Evolutionary conservation across 2,113 vertebrate genomes (phyloP).

Genomic region (Pleuronectes platessa): DNA sequence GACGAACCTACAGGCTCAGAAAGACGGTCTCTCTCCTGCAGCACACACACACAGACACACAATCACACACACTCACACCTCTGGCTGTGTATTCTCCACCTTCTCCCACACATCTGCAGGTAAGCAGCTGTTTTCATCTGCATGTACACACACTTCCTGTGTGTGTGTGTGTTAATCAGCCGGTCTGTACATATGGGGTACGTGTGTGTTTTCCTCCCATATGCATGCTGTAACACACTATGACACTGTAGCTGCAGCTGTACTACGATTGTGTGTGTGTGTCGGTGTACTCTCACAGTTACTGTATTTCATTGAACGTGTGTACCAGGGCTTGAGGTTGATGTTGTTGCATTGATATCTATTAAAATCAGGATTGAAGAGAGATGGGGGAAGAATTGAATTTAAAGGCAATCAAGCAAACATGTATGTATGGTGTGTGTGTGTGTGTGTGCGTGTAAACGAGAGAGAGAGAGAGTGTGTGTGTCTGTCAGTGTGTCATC

Average conservation of each 20-base stretch:
- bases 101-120: conserved; percentile 57
- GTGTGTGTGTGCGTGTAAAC: conserved; percentile 3
- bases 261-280: background rate
- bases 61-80: conserved; percentile 13
- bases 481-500: conserved; percentile 29
- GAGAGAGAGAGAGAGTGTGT: conserved; percentile 1
- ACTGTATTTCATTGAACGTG: conserved; percentile 11
- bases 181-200: conserved; percentile 16
- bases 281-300: background rate
- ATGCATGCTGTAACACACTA: conserved; percentile 26
- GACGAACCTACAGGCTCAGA: conserved; percentile 69
- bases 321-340: background rate
- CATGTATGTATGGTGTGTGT: background rate
- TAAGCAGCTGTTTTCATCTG: conserved; percentile 57
- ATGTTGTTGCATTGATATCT: background rate
- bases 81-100: conserved; percentile 68
- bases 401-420: conserved; percentile 1
- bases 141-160: background rate
- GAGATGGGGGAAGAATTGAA: conserved; percentile 17
- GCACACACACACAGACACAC: conserved; percentile 41
- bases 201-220: conserved; percentile 6
- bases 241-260: conserved; percentile 26
- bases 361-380: conserved; percentile 10
- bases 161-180: conserved; percentile 37
- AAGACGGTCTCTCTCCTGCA: conserved; percentile 67